These are phyloP conservation scores for Tangara arthus DNA, from an alignment of 2,797 vertebrate species.

Conservation along the genomic window DNA sequence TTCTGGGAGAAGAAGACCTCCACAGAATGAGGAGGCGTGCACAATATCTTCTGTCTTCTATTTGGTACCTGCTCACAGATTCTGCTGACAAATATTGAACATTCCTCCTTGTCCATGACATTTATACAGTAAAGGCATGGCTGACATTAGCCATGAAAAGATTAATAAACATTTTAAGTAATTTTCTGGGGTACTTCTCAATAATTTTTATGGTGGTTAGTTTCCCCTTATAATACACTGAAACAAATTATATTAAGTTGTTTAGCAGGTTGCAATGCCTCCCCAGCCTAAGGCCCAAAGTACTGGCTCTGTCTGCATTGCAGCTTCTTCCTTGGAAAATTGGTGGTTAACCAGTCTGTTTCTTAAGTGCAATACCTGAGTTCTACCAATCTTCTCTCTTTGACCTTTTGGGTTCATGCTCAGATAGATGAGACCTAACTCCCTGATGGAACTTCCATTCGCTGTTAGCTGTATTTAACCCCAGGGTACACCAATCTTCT, in stretches of 20 bases:
- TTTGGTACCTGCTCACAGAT: background rate
- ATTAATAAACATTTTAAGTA: background rate
- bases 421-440: background rate
- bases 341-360: background rate
- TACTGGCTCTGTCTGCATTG: background rate
- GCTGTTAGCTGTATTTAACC: background rate
- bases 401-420: background rate
- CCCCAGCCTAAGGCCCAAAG: background rate
- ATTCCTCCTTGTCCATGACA: background rate
- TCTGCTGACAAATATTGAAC: background rate
- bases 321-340: background rate
- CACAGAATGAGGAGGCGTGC: background rate
- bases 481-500: background rate
- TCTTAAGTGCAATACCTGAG: background rate
- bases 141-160: background rate
- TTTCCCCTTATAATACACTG: background rate
- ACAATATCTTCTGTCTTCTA: background rate
- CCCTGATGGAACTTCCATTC: background rate
- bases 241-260: background rate
- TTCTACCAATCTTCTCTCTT: background rate
- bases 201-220: background rate
- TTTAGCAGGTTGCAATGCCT: background rate
- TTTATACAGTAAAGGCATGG: background rate
- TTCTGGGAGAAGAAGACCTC: background rate
- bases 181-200: background rate